Evolutionary conservation across 2,113 vertebrate genomes (phyloP).

Genomic region (Cromileptes altivelis): DNA sequence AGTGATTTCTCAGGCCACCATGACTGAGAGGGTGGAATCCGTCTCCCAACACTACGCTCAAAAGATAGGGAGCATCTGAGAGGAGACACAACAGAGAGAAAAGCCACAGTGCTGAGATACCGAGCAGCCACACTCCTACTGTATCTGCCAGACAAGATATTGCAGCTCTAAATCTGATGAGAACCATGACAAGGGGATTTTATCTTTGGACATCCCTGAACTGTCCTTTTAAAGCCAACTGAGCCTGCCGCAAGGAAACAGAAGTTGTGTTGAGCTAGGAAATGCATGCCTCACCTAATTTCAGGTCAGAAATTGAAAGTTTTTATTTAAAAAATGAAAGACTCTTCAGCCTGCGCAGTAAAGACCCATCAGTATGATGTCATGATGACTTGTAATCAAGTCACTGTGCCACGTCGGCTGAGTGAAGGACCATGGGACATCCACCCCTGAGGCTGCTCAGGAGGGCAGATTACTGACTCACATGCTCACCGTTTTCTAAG

Average conservation of each 20-base stretch:
- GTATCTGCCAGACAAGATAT: constrained; percentile 7
- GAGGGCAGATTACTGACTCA: constrained; percentile 74
- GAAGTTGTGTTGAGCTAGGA: not conserved
- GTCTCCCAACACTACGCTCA: constrained; percentile 7
- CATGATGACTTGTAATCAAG: not conserved
- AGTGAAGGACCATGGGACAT: constrained; percentile 54
- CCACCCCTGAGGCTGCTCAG: constrained; percentile 25
- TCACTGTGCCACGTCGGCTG: constrained; percentile 26
- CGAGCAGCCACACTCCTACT: not conserved
- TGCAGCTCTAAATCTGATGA: not conserved
- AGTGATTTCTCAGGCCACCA: not conserved
- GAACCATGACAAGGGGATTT: not conserved
- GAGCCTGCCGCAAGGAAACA: not conserved
- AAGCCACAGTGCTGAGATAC: not conserved
- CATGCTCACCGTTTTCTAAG: constrained; percentile 61
- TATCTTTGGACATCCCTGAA: not conserved
- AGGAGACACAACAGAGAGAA: constrained; percentile 18
- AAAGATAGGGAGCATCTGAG: constrained; percentile 7
- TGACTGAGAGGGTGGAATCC: constrained; percentile 8
- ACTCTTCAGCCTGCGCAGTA: not conserved
- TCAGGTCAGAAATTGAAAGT: not conserved
- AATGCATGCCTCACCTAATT: not conserved
- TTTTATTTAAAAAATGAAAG: not conserved
- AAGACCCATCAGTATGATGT: not conserved
- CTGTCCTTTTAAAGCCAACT: not conserved